Evolutionary conservation across 2,888 invertebrate species (phyloP).

Genomic region (Morpho helenor): DNA sequence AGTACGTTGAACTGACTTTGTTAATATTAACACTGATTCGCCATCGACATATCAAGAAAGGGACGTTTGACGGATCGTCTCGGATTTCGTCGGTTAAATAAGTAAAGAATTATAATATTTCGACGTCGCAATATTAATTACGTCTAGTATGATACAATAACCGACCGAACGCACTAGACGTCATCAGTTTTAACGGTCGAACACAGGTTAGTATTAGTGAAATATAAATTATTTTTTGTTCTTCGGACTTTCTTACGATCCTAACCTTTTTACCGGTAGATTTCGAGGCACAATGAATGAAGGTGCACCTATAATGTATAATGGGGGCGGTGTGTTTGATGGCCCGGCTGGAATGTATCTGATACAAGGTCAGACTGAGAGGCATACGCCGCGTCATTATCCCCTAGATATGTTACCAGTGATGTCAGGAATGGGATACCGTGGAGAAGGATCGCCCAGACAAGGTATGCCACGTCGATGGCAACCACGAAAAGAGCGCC

Average conservation of each 20-base stretch:
- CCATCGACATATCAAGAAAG: slow-evolving; percentile 45
- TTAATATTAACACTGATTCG: slow-evolving; percentile 39
- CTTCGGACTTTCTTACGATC: slow-evolving; percentile 29
- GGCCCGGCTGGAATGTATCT: slow-evolving; percentile 53
- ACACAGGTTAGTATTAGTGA: slow-evolving; percentile 54
- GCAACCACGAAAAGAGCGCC: slow-evolving; percentile 50
- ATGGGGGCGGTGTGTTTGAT: slow-evolving; percentile 53
- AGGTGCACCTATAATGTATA: slow-evolving; percentile 63
- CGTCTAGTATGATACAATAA: slow-evolving; percentile 69
- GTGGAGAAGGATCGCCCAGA: slow-evolving; percentile 36
- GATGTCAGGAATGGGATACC: slow-evolving; percentile 36
- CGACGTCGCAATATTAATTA: slow-evolving; percentile 53
- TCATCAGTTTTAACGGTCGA: slow-evolving; percentile 46
- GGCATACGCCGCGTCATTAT: slow-evolving; percentile 51
- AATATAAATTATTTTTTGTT: slow-evolving; percentile 25
- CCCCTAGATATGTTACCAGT: slow-evolving; percentile 54
- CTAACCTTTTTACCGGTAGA: slow-evolving; percentile 31
- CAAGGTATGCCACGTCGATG: slow-evolving; percentile 46
- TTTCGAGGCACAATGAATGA: slow-evolving; percentile 54
- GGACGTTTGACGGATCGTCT: slow-evolving; percentile 60
- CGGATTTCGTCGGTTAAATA: slow-evolving; percentile 61
- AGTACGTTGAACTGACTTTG: slow-evolving; percentile 41
- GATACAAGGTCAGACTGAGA: slow-evolving; percentile 50
- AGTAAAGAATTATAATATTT: slow-evolving; percentile 56
- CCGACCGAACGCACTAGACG: slow-evolving; percentile 42